phyloP scores from a whole-genome alignment of 2,797 vertebrate species.

The Sebastes nivosus region DNA sequence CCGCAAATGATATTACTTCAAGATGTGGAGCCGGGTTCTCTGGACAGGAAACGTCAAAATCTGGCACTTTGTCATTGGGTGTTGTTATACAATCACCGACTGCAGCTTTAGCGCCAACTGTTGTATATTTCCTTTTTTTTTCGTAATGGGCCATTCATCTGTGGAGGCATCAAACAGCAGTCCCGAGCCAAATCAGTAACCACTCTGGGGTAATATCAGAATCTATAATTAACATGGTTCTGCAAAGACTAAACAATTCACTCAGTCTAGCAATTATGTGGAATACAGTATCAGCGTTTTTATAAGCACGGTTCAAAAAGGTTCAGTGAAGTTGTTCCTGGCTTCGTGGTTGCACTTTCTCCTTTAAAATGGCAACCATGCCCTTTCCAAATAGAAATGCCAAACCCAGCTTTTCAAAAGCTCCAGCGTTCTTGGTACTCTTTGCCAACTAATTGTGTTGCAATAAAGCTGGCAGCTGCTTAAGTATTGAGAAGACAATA shows the following conservation, averaged over 20 bases:
- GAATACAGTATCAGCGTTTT: conserved; percentile 50
- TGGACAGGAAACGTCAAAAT: conserved; percentile 69
- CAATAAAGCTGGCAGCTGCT: conserved; percentile 32
- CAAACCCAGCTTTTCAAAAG: conserved; percentile 52
- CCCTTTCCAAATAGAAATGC: conserved; percentile 36
- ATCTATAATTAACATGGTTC: conserved; percentile 63
- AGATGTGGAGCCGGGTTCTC: conserved; percentile 74
- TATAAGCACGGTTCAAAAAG: conserved; percentile 23
- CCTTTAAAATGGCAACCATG: conserved; percentile 34
- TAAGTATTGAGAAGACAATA: conserved; percentile 31
- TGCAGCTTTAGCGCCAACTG: conserved; percentile 42
- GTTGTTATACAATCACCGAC: conserved; percentile 60
- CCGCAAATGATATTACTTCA: conserved; percentile 80
- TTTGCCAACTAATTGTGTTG: conserved; percentile 47
- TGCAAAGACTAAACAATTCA: conserved; percentile 60
- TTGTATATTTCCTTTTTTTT: conserved; percentile 58
- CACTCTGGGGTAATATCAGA: conserved; percentile 48
- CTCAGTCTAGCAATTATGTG: conserved; percentile 38
- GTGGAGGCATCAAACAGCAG: conserved; percentile 52
- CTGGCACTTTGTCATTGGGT: conserved; percentile 66
- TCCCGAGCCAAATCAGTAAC: conserved; percentile 50
- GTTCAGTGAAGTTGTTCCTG: conserved; percentile 47
- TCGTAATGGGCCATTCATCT: conserved; percentile 39
- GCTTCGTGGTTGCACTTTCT: conserved; percentile 43
- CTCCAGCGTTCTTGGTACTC: conserved; percentile 4